phyloP scores from a whole-genome alignment of 2,113 vertebrate genomes.

The Jaculus jaculus region DNA sequence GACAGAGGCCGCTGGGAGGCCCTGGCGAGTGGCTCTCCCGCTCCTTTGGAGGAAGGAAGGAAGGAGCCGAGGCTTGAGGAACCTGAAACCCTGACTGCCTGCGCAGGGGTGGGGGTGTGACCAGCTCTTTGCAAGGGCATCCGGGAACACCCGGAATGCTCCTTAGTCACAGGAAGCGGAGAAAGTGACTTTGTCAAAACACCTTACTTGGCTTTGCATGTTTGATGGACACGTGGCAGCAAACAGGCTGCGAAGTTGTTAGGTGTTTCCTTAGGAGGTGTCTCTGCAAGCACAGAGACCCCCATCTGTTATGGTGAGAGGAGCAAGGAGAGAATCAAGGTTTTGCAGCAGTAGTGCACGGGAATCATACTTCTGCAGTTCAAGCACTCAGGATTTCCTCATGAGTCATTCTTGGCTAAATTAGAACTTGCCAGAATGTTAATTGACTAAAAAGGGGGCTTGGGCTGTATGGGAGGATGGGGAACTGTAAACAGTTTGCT shows the following conservation, averaged over 20 bases:
- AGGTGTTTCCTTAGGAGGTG: background rate
- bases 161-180: background rate
- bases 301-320: background rate
- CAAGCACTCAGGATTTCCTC: slow-evolving; percentile 32
- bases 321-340: background rate
- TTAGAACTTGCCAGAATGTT: slow-evolving; percentile 47
- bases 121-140: background rate
- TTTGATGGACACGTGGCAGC: background rate
- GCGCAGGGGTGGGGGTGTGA: background rate
- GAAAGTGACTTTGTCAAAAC: background rate
- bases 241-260: background rate
- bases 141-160: background rate
- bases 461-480: background rate
- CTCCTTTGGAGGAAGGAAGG: background rate
- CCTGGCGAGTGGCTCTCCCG: background rate
- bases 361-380: background rate
- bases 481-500: background rate
- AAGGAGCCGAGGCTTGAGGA: no score
- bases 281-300: background rate
- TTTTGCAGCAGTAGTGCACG: background rate
- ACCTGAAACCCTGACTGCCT: background rate
- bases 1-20: background rate
- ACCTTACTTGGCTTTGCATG: background rate
- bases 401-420: slow-evolving; percentile 1
- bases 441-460: background rate